A percentile compares a stretch with the other conserved stretches of the same genome.
These are phyloP conservation scores for Megalonaias nervosa DNA, from an alignment of 1,140 invertebrate genomes.

Conservation along the genomic window DNA sequence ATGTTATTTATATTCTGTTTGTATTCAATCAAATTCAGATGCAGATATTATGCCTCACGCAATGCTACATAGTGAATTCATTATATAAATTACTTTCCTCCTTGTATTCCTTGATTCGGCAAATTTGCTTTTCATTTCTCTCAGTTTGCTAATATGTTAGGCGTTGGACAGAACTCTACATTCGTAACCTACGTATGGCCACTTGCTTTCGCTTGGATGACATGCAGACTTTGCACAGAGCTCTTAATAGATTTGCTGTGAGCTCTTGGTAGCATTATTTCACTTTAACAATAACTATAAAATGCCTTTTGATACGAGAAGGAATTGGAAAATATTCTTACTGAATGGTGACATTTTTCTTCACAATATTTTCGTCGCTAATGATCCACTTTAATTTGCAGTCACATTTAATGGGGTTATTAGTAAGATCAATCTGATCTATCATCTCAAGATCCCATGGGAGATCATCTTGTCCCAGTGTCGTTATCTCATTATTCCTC, in stretches of 20 bases:
- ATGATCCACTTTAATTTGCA: slow-evolving; percentile 30
- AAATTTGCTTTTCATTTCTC: no score
- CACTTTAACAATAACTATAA: background rate
- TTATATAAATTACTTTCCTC: no score
- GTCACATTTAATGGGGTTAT: slow-evolving; percentile 27
- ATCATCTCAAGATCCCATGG: slow-evolving; percentile 16
- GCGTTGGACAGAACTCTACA: background rate
- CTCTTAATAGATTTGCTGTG: background rate
- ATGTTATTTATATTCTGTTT: background rate
- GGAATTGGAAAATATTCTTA: background rate
- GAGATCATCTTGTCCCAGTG: slow-evolving; percentile 12
- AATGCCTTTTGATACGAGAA: background rate
- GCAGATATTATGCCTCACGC: no score
- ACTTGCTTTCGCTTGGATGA: background rate
- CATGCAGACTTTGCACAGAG: background rate
- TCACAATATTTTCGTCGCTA: background rate
- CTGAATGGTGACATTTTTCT: slow-evolving; percentile 1
- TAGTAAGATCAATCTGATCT: slow-evolving; percentile 10
- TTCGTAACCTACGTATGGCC: no score
- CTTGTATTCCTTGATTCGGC: no score
- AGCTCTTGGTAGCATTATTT: background rate
- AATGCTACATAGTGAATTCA: no score
- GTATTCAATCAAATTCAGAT: no score
- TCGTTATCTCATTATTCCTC: slow-evolving; percentile 21
- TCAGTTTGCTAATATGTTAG: no score